Base-by-base conservation (phyloP, 2,113 vertebrate species). In the Perca flavescens region DNA sequence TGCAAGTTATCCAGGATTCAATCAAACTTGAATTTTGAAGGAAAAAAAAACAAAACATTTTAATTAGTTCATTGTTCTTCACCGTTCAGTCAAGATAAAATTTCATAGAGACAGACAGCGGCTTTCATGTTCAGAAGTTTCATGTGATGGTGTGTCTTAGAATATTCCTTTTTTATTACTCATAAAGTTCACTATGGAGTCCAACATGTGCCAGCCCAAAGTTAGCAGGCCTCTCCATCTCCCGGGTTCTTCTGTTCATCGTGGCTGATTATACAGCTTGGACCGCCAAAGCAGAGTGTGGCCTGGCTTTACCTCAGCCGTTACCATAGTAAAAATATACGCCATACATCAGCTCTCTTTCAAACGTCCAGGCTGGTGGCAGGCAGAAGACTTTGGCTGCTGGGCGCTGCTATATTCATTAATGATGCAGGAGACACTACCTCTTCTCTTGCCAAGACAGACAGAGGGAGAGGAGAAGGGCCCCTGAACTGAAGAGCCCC, bases 351-450 rank as follows among this genome's bases (percentile, higher is more conserved):
- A 66, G 74, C 65, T 77, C 79, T 68, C 71, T 79, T 88, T 81
- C 63, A 74, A 80, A 86, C 79, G 82, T 49, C 13, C 81, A 68
- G 76, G 80, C 83, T 60, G 80, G 80, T 82, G 78, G 83, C 81
- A 82, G 83, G 62, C 67, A 50, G 88, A 65, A 74, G 78, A 68
- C 74, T 79, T 28, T 86, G 79, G 77, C 85, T 86, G 85, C 70
- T 12, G 84, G 87, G 85, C 74, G 40, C 80, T 65, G 73, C 89
- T 83, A 86, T 46, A 25, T 74, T 90, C 89, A 92, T 92, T 85
- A 94, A 92, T 82, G 88, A 92, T 92, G 88, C 91, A 91, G 80
- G 84, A 91, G 82, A 90, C 86, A 50, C 76, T 75, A 11, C 79
- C 87, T 84, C 74, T 77, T 77, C 82, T 89, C 67, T 61, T 86